Evolutionary conservation across 1,140 invertebrate genomes (phyloP), one percentile per base, ranked within the genome.

Genomic region (Oncopeltus fasciatus): DNA sequence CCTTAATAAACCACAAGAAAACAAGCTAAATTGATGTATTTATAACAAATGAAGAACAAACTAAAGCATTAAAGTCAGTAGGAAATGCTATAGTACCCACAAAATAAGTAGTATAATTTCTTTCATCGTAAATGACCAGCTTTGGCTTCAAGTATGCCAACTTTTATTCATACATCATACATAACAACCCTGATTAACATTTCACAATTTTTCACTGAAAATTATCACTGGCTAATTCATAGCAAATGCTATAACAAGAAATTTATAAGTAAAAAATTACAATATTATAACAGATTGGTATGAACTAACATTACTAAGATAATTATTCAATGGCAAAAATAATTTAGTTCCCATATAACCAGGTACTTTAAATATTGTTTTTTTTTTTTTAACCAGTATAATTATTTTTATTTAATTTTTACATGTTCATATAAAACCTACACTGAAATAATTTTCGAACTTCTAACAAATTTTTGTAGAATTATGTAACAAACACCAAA

Each of bases 321-420:
- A 46, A 46, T 53, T 53, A 20, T 24, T 24, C 14, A 18, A 24
- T 53, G 20, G 24, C 21, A 53, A 53, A 24, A 53, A 16, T 53
- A 9, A 53, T 53, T n/a, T n/a, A 53, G 49, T 53, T 53, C 49
- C 49, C 49, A 20, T 53, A 26, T 53, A 24, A 53, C 49, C 49
- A 53, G 49, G 49, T 53, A 53, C 49, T 24, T 53, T 26, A 53
- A 53, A 53, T 38, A 38, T 38, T 38, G n/a, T n/a, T n/a, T n/a
- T n/a, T n/a, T n/a, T n/a, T n/a, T n/a, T 38, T 8, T 38, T 38
- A 38, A 38, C 14, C 31, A 8, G 14, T 14, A 38, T 38, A 38
- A 38, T 8, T 38, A 38, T 38, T 38, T 14, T 8, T 38, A 5
- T 38, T 5, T 38, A 38, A 8, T 5, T 38, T 38, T 8, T 38